Evolutionary conservation across 1,140 invertebrate species (phyloP).

Genomic region (Achroia grisella): DNA sequence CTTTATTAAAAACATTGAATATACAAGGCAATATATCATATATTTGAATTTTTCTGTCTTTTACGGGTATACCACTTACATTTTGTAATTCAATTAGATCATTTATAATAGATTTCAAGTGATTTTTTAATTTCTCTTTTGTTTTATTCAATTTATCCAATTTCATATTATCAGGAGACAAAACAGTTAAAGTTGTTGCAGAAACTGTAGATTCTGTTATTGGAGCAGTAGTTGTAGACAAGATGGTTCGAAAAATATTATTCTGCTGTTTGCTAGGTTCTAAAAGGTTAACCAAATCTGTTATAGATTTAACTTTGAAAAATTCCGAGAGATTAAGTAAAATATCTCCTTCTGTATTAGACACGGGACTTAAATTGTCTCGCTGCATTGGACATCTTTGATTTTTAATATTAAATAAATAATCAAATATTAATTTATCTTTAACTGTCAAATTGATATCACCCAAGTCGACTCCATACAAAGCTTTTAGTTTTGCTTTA

Average conservation of each 20-base stretch:
- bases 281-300: conserved; percentile 35
- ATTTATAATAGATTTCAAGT: conserved; percentile 46
- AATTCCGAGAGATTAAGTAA: conserved; percentile 54
- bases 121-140: conserved; percentile 48
- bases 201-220: conserved; percentile 5
- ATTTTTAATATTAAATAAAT: conserved; percentile 42
- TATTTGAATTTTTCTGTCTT: conserved; percentile 31
- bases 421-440: conserved; percentile 52
- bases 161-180: background rate
- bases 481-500: conserved; percentile 23
- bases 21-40: conserved; percentile 49
- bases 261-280: conserved; percentile 13
- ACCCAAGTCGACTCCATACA: conserved; percentile 26
- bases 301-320: conserved; percentile 50
- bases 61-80: conserved; percentile 18
- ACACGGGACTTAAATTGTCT: conserved; percentile 6
- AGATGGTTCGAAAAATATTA: background rate
- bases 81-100: conserved; percentile 49
- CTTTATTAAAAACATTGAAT: conserved; percentile 40
- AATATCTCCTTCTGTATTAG: conserved; percentile 38
- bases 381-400: conserved; percentile 34
- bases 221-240: background rate
- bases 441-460: conserved; percentile 34
- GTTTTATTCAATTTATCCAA: conserved; percentile 12
- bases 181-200: background rate